phyloP scores from a whole-genome alignment of 2,113 vertebrate genomes.

The Cyprinus carpio region DNA sequence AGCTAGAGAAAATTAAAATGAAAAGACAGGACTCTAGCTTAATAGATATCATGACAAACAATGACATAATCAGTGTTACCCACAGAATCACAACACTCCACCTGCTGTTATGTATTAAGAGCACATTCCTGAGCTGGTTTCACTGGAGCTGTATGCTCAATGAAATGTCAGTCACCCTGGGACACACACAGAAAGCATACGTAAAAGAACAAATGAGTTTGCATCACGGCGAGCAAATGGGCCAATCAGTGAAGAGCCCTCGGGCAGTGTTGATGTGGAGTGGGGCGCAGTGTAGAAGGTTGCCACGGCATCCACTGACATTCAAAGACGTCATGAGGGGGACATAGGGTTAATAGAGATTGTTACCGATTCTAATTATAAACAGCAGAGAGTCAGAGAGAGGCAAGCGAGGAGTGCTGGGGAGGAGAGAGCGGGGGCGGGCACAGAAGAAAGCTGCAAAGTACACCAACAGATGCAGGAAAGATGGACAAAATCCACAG shows the following conservation, averaged over 20 bases:
- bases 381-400: slow-evolving; percentile 48
- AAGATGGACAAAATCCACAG: neutral
- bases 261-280: slow-evolving; percentile 44
- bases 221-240: slow-evolving; percentile 1
- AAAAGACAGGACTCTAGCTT: too few species aligned
- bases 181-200: slow-evolving; percentile 2
- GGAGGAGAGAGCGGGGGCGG: neutral
- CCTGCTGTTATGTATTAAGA: neutral
- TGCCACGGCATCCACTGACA: slow-evolving; percentile 64
- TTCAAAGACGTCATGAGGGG: slow-evolving; percentile 62
- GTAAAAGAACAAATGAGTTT: neutral
- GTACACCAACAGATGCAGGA: neutral
- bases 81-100: neutral
- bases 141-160: neutral
- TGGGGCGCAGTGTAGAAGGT: slow-evolving; percentile 45
- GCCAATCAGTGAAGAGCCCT: slow-evolving; percentile 42
- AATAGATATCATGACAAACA: too few species aligned
- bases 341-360: slow-evolving; percentile 61
- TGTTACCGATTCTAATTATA: slow-evolving; percentile 64
- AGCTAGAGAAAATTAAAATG: too few species aligned
- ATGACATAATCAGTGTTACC: too few species aligned
- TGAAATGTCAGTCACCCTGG: slow-evolving; percentile 1
- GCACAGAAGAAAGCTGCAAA: neutral
- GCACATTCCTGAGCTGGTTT: slow-evolving; percentile 17
- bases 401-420: slow-evolving; percentile 11